Conservation (phyloP, 2,113 vertebrate species). For the Otis tarda region DNA sequence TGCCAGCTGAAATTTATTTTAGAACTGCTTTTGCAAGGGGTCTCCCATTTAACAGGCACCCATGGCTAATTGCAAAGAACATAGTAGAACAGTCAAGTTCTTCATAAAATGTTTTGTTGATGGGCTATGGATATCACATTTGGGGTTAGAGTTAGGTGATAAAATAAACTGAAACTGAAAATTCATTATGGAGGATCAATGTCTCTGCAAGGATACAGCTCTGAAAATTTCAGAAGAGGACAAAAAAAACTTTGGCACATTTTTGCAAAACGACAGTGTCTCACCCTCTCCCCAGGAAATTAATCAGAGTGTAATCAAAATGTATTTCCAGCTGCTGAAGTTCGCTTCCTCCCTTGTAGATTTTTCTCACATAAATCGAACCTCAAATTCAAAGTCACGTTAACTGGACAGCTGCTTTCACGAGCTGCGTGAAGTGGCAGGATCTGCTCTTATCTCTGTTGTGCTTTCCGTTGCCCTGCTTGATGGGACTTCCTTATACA, state of each 20-base stretch:
- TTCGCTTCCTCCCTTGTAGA: conserved; percentile 34
- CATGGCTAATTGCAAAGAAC: not conserved
- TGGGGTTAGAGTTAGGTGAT: not conserved
- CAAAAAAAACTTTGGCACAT: not conserved
- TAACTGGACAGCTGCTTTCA: not conserved
- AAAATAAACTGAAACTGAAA: not conserved
- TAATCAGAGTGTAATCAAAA: conserved; percentile 61
- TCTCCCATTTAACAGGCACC: not conserved
- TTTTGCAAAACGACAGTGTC: not conserved
- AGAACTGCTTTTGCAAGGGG: not conserved
- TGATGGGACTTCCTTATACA: not conserved
- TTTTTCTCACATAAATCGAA: not conserved
- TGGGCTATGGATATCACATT: not conserved
- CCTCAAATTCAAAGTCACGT: not conserved
- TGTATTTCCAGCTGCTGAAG: conserved; percentile 37
- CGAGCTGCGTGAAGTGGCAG: not conserved
- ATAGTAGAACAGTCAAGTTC: not conserved
- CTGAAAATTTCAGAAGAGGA: not conserved
- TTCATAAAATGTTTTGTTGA: not conserved
- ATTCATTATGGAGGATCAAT: not conserved
- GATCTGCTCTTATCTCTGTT: not conserved
- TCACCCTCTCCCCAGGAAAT: conserved; percentile 48
- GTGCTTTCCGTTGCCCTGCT: not conserved
- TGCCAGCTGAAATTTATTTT: not conserved
- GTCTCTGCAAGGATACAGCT: conserved; percentile 19